These are phyloP conservation scores for Protophormia terraenovae DNA, from an alignment of 2,888 invertebrate genomes.

Conservation along the genomic window DNA sequence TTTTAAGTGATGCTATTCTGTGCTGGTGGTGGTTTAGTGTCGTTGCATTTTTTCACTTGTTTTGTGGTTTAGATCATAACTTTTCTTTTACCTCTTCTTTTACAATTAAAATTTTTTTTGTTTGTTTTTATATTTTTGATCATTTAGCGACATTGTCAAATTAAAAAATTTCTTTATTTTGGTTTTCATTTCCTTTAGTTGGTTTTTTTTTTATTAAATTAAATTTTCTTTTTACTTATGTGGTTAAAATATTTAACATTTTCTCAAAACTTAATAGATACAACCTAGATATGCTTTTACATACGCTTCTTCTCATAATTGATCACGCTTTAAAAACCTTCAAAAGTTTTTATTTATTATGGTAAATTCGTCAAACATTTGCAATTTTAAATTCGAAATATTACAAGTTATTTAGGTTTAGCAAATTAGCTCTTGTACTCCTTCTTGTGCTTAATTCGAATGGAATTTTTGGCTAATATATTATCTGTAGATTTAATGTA, in stretches of 20 bases:
- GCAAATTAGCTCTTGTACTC: too few species aligned
- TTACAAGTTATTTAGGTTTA: too few species aligned
- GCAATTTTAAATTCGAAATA: too few species aligned
- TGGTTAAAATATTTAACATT: background rate
- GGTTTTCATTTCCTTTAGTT: background rate
- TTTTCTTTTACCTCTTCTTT: slow-evolving; percentile 11
- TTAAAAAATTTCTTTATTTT: background rate
- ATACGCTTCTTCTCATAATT: too few species aligned
- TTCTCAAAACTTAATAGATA: background rate
- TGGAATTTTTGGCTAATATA: too few species aligned
- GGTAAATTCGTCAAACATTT: too few species aligned
- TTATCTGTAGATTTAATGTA: too few species aligned
- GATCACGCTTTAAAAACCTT: too few species aligned
- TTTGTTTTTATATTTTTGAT: background rate
- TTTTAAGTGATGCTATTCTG: slow-evolving; percentile 27
- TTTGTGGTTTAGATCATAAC: background rate
- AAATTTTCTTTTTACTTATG: background rate
- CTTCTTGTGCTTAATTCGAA: too few species aligned
- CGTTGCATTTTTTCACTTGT: background rate
- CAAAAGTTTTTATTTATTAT: too few species aligned
- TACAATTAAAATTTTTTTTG: background rate
- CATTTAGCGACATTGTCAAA: background rate
- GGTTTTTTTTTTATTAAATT: background rate
- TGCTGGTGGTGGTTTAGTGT: background rate
- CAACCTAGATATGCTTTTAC: too few species aligned